phyloP scores from a whole-genome alignment of 2,888 invertebrate genomes.

The Orthosia gracilis region DNA sequence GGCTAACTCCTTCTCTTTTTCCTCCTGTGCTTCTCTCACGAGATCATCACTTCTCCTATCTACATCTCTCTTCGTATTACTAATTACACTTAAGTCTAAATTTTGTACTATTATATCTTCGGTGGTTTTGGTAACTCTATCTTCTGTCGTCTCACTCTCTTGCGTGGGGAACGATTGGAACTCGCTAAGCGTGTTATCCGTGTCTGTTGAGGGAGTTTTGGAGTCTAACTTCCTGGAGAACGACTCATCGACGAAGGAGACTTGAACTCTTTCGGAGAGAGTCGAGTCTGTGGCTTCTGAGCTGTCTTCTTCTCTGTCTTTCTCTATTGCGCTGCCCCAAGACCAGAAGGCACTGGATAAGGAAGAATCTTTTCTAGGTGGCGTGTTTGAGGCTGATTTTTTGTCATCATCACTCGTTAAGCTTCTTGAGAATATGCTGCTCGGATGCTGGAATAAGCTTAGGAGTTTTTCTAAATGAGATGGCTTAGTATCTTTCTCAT shows the following conservation, averaged over 20 bases:
- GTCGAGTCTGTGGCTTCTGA: conserved; percentile 88
- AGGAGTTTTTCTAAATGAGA: conserved; percentile 93
- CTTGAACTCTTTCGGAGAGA: conserved; percentile 87
- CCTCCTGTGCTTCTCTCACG: conserved; percentile 74
- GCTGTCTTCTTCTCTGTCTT: conserved; percentile 81
- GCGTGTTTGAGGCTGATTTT: conserved; percentile 83
- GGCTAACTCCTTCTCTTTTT: conserved; percentile 74
- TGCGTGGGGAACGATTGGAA: conserved; percentile 83
- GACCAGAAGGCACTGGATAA: conserved; percentile 88
- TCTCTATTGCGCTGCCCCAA: conserved; percentile 85
- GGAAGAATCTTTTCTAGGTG: conserved; percentile 87
- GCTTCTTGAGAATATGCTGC: conserved; percentile 91
- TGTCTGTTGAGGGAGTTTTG: conserved; percentile 88
- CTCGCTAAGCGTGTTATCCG: conserved; percentile 87
- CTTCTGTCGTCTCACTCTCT: conserved; percentile 69
- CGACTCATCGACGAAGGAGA: conserved; percentile 87
- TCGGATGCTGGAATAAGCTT: conserved; percentile 92
- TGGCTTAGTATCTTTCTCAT: conserved; percentile 87
- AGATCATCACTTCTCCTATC: conserved; percentile 80
- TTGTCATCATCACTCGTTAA: conserved; percentile 84
- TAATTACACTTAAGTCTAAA: conserved; percentile 87
- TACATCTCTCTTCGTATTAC: conserved; percentile 64
- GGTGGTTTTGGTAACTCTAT: conserved; percentile 88
- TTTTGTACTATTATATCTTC: conserved; percentile 89
- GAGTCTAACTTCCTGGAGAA: conserved; percentile 87